A percentile compares a stretch with the other conserved stretches of the same genome.
phyloP scores from a whole-genome alignment of 2,113 vertebrate genomes.

The Dicerorhinus sumatrensis region DNA sequence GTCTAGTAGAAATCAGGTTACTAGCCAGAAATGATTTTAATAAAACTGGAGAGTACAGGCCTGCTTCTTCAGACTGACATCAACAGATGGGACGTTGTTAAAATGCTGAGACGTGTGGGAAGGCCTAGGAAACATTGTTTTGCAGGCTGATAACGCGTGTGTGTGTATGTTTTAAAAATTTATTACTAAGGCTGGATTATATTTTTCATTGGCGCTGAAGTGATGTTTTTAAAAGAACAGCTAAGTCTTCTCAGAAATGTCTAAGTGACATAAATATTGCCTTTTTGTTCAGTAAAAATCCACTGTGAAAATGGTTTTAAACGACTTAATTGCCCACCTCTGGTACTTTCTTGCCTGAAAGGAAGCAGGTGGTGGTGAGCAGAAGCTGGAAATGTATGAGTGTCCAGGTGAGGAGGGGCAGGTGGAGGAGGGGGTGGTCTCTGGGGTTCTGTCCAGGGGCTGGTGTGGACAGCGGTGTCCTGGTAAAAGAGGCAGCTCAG shows the following conservation, averaged over 20 bases:
- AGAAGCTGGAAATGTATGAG: not conserved
- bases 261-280: conserved; percentile 70
- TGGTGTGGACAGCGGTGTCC: not conserved
- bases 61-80: conserved; percentile 44
- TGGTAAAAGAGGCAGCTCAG: not conserved
- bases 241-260: conserved; percentile 75
- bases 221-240: conserved; percentile 77
- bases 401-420: not conserved
- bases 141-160: conserved; percentile 57
- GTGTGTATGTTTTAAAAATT: conserved; percentile 65
- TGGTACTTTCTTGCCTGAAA: not conserved
- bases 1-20: not conserved
- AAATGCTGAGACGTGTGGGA: conserved; percentile 50
- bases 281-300: conserved; percentile 58
- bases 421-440: not conserved
- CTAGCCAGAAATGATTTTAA: conserved; percentile 61
- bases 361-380: conserved; percentile 17
- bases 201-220: conserved; percentile 68
- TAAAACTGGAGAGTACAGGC: conserved; percentile 44
- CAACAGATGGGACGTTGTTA: conserved; percentile 66
- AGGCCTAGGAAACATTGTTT: conserved; percentile 56
- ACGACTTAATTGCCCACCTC: conserved; percentile 40
- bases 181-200: conserved; percentile 63
- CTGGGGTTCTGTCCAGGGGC: not conserved
- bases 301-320: conserved; percentile 31